Base-by-base conservation (phyloP, 2,797 vertebrate species). In the Bucorvus abyssinicus region DNA sequence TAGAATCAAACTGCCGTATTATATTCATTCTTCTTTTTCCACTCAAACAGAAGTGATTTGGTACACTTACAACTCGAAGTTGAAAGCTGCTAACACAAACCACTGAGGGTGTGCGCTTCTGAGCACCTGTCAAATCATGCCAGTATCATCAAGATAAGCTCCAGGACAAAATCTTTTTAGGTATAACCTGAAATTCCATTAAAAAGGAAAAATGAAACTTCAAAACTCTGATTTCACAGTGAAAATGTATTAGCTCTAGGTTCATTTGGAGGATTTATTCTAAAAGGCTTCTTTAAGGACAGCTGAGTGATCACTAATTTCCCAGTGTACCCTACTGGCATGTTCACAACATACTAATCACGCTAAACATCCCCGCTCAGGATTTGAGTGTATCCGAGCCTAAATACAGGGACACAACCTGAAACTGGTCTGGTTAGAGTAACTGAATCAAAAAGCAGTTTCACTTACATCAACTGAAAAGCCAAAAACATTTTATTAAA, bases 11-110 rank as follows among this genome's bases (percentile, higher is more conserved):
- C 6, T 6, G 27, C 38, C 22, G 26, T 2, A n/a, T 2, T 14
- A 7, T 2, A 52, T 32, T 73, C n/a, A 23, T 14, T 29, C 52
- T 38, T 55, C 55, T 30, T 87, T 12, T 16, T 44, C 57, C 61
- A 22, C 38, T 14, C 19, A 16, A 38, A 34, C 18, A 57, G 22
- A 5, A 63, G 11, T 3, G 32, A 56, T 1, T 59, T 13, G 5
- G 3, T 5, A n/a, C 23, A 13, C 19, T 59, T 10, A 26, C 2
- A 87, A 8, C 7, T 24, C 30, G 2, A 4, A 71, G 34, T 0
- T 44, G 69, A 45, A 65, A 82, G 34, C 30, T 53, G 18, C 49
- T n/a, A 29, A 60, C n/a, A 81, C 42, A 75, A 50, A 63, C 6
- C 38, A 24, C 26, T 1, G 60, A 34, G 16, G 17, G 30, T 18